Base-by-base conservation (phyloP, 2,797 vertebrate genomes). In the Crax fasciolata region DNA sequence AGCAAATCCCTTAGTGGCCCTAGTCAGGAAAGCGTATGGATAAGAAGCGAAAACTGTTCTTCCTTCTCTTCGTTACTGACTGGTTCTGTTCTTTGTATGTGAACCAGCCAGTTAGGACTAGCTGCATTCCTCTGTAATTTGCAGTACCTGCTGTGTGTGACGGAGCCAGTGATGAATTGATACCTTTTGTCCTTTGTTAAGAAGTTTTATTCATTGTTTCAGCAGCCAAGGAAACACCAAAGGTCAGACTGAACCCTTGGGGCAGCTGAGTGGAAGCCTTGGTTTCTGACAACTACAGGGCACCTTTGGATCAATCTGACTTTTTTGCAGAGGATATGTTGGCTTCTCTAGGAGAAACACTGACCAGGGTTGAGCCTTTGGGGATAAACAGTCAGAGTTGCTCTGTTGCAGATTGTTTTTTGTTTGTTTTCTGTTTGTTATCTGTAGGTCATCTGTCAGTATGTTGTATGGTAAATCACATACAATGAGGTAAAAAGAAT, bases 41-140 rank as follows among this genome's bases (percentile, higher is more conserved):
- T 88, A 88, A 94, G 86, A 80, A 93, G n/a, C 80, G 61, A 94
- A 94, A 94, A 32, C 77, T 51, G 58, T 82, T 89, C 57, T 94
- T 91, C 85, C 75, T 89, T 72, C 75, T 87, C 71, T 87, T 94
- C 89, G 76, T 86, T 87, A 35, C 62, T 73, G 73, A 28, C 44
- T 0, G 1, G 6, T 78, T 54, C 41, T 81, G 54, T 44, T 83
- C 57, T 94, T 81, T 92, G 67, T 88, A 23, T 17, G 49, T 49
- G 88, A 89, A 89, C 59, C 35, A 67, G 57, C 44, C 55, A 62
- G 51, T 70, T 79, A 77, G 65, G 74, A 49, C 84, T 57, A 25
- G 81, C 18, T 81, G 16, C 66, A 54, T 81, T 88, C 62, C 61
- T 59, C 66, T 91, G 62, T 77, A 85, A 59, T 92, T 82, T 91